Evolutionary conservation across 1,140 invertebrate genomes (phyloP).

Genomic region (Drosophila rufa): DNA sequence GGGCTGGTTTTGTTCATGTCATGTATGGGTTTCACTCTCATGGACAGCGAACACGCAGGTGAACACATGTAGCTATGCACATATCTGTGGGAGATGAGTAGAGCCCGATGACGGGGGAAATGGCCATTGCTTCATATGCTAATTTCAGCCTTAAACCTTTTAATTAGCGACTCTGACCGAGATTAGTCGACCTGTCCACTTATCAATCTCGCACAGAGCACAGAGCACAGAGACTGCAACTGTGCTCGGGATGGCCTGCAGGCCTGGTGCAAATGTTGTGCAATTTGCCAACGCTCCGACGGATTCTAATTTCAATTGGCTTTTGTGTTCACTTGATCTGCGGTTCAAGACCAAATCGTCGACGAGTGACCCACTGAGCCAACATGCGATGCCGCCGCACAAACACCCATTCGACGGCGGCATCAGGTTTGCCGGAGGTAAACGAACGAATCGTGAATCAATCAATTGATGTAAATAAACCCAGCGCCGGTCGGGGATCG

Average conservation of each 20-base stretch:
- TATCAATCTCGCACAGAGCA: conserved; percentile 45
- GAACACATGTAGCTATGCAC: neutral
- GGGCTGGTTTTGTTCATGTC: conserved; percentile 48
- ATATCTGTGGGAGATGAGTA: conserved; percentile 19
- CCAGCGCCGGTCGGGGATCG: conserved; percentile 5
- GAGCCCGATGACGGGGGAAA: conserved; percentile 28
- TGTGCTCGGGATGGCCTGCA: conserved; percentile 27
- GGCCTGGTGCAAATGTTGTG: conserved; percentile 44
- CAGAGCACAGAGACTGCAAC: conserved; percentile 17
- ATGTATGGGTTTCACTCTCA: conserved; percentile 59
- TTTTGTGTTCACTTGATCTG: conserved; percentile 66
- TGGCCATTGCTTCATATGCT: conserved; percentile 64
- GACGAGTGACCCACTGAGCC: conserved; percentile 48
- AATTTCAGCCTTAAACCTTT: conserved; percentile 83
- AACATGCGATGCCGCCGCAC: conserved; percentile 15
- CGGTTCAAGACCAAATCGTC: conserved; percentile 64
- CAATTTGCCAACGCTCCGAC: conserved; percentile 53
- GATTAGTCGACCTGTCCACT: conserved; percentile 67
- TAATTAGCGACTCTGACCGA: conserved; percentile 81
- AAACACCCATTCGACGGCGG: conserved; percentile 19
- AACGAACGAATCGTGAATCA: conserved; percentile 61
- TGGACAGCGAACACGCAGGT: conserved; percentile 69
- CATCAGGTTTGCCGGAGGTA: conserved; percentile 65
- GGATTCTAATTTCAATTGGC: conserved; percentile 49
- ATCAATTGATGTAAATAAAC: conserved; percentile 45